Evolutionary conservation across 2,888 invertebrate species (phyloP).

Genomic region (Acrobasis repandana): DNA sequence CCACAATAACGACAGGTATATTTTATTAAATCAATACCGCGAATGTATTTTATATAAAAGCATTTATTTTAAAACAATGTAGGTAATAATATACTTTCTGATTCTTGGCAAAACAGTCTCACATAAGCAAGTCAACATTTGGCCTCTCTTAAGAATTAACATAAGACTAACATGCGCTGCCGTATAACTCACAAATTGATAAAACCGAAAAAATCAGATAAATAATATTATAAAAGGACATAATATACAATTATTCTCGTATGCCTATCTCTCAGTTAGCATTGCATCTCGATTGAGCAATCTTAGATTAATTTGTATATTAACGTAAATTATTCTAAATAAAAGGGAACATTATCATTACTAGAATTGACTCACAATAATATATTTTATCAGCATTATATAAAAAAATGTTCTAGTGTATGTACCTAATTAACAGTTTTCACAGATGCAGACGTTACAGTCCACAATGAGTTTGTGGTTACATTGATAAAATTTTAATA

Average conservation of each 20-base stretch:
- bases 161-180: constrained; percentile 82
- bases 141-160: constrained; percentile 82
- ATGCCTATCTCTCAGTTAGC: constrained; percentile 77
- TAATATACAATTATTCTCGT: constrained; percentile 71
- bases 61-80: constrained; percentile 84
- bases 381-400: constrained; percentile 69
- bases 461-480: constrained; percentile 76
- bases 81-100: constrained; percentile 83
- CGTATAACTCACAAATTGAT: constrained; percentile 79
- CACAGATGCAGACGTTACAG: constrained; percentile 71
- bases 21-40: constrained; percentile 25
- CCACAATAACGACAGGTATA: too few relatives aligned
- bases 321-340: constrained; percentile 77
- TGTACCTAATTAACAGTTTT: constrained; percentile 61
- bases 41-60: constrained; percentile 73
- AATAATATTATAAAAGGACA: constrained; percentile 73
- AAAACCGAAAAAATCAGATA: constrained; percentile 74
- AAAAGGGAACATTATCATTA: constrained; percentile 77
- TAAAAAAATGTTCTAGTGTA: constrained; percentile 65
- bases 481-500: constrained; percentile 75
- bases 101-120: constrained; percentile 84
- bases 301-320: constrained; percentile 75
- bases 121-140: constrained; percentile 84
- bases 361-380: constrained; percentile 81
- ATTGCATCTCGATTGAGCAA: constrained; percentile 81